Evolutionary conservation across 2,888 invertebrate species (phyloP).

Genomic region (Drosophila mayaguana): DNA sequence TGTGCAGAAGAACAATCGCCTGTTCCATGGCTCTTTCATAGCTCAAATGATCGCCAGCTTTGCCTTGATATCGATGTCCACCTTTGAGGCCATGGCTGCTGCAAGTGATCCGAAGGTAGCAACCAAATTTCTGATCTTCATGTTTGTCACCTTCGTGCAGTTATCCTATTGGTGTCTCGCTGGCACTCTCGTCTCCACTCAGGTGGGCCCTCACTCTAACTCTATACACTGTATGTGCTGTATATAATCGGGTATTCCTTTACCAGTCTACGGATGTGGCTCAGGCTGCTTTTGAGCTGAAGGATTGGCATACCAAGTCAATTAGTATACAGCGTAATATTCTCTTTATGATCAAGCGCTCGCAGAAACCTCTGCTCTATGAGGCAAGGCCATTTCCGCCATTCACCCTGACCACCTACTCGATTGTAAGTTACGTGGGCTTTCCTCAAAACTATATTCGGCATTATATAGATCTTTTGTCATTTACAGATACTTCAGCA

Average conservation of each 20-base stretch:
- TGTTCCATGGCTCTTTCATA: constrained; percentile 71
- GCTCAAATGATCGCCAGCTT: constrained; percentile 78
- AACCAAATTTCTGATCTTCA: constrained; percentile 74
- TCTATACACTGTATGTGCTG: not conserved
- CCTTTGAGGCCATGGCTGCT: constrained; percentile 75
- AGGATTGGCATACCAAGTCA: constrained; percentile 70
- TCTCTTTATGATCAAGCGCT: constrained; percentile 73
- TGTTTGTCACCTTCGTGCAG: constrained; percentile 72
- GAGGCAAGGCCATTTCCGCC: constrained; percentile 73
- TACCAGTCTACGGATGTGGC: constrained; percentile 77
- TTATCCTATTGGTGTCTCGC: constrained; percentile 79
- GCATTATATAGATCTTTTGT: not conserved
- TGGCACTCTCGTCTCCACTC: constrained; percentile 72
- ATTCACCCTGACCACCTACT: constrained; percentile 76
- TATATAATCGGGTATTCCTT: not conserved
- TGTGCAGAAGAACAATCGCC: constrained; percentile 61
- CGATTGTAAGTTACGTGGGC: constrained; percentile 61
- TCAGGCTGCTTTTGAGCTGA: constrained; percentile 74
- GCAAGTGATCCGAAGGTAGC: constrained; percentile 68
- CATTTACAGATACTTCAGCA: constrained; percentile 73
- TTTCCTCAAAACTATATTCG: not conserved
- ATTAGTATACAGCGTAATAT: constrained; percentile 67
- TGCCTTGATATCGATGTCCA: constrained; percentile 78
- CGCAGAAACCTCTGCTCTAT: constrained; percentile 77
- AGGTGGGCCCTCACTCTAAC: constrained; percentile 56